Evolutionary conservation across 2,888 invertebrate genomes (phyloP).

Genomic region (Buathra laborator): DNA sequence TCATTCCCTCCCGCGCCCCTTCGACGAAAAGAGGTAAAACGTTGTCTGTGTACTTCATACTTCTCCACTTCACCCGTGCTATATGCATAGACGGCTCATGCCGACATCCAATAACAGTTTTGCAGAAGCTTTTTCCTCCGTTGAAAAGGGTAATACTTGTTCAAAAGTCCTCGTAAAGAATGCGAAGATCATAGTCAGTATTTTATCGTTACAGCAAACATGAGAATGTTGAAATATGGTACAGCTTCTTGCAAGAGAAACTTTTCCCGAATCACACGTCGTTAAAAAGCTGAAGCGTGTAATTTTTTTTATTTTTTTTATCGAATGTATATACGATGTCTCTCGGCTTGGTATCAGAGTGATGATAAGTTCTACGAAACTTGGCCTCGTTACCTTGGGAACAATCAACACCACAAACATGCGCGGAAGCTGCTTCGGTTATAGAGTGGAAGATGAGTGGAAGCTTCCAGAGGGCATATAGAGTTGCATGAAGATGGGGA

Average conservation of each 20-base stretch:
- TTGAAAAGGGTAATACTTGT: neutral
- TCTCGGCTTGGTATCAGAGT: neutral
- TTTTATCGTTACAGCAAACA: neutral
- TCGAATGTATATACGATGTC: neutral
- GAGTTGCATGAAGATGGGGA: neutral
- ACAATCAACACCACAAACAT: constrained; percentile 62
- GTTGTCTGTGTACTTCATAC: constrained; percentile 18
- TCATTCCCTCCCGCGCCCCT: neutral
- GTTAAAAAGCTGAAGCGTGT: neutral
- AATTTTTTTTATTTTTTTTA: neutral
- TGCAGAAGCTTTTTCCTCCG: neutral
- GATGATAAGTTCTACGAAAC: constrained; percentile 48
- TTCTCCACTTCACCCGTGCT: constrained; percentile 1
- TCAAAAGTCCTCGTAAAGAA: neutral
- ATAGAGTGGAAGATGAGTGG: constrained; percentile 9
- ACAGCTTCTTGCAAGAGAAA: neutral
- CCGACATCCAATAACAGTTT: constrained; percentile 16
- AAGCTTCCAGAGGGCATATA: constrained; percentile 20
- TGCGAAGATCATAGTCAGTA: neutral
- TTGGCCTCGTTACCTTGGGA: constrained; percentile 44
- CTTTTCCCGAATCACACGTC: neutral
- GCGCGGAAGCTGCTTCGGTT: constrained; percentile 23
- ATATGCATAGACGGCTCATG: neutral
- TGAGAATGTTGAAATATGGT: neutral
- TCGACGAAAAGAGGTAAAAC: constrained; percentile 42